Conservation (phyloP, 2,888 invertebrate species). For the Dolichopus griseipennis region DNA sequence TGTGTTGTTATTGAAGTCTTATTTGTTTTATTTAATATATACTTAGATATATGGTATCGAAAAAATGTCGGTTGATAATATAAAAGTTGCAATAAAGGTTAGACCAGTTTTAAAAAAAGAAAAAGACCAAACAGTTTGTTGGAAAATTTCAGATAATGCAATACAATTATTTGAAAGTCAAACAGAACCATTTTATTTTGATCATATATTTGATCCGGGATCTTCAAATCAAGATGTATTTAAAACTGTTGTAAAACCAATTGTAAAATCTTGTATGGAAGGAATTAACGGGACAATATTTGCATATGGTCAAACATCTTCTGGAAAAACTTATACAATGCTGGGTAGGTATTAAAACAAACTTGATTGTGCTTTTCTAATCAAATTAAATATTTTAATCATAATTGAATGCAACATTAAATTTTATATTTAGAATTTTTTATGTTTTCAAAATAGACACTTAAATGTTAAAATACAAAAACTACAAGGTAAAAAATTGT, state of each 20-base stretch:
- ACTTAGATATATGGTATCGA: too few species aligned
- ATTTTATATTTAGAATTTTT: too few species aligned
- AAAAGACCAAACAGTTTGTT: conserved; percentile 42
- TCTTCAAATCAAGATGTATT: conserved; percentile 56
- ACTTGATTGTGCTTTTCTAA: too few species aligned
- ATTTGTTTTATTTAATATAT: too few species aligned
- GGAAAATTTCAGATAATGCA: conserved; percentile 53
- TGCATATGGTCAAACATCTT: conserved; percentile 86
- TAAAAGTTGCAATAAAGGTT: conserved; percentile 61
- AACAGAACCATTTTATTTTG: conserved; percentile 46
- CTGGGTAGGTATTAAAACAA: too few species aligned
- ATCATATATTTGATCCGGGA: conserved; percentile 59
- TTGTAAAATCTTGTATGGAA: conserved; percentile 59
- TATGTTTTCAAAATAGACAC: too few species aligned
- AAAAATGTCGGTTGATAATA: conserved; percentile 46
- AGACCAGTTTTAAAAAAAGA: conserved; percentile 57
- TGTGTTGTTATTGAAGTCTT: too few species aligned
- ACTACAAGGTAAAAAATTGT: too few species aligned
- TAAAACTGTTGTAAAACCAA: conserved; percentile 57
- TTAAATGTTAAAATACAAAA: too few species aligned
- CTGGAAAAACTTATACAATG: conserved; percentile 46
- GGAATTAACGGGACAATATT: conserved; percentile 84
- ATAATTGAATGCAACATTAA: too few species aligned
- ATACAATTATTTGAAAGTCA: conserved; percentile 52
- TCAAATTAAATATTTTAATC: too few species aligned